A percentile compares a stretch with the other conserved stretches of the same genome.
These are phyloP conservation scores for Calliphora vomitoria DNA, from an alignment of 2,888 invertebrate species.

Conservation along the genomic window DNA sequence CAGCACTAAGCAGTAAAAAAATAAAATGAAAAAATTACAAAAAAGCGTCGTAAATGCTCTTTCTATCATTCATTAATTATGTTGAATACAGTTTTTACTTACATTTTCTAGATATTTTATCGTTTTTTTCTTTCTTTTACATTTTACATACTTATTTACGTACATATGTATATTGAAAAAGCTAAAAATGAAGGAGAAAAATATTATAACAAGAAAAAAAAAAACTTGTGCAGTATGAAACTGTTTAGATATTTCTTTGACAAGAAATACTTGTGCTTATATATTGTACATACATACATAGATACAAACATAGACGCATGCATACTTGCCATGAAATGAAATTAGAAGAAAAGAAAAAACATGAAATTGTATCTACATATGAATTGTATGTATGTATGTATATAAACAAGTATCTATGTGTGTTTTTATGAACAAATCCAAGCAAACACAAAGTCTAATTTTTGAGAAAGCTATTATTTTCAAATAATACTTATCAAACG, in stretches of 20 bases:
- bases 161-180: not conserved
- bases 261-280: not conserved
- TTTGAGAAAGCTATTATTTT: too few species aligned
- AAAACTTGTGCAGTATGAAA: conserved; percentile 40
- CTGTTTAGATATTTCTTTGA: conserved; percentile 28
- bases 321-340: not conserved
- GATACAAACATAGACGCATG: not conserved
- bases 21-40: conserved; percentile 14
- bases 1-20: conserved; percentile 1
- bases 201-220: not conserved
- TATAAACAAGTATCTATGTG: not conserved
- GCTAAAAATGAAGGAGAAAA: conserved; percentile 7
- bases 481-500: too few species aligned
- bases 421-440: too few species aligned
- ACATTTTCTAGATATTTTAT: conserved; percentile 9
- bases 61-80: conserved; percentile 55
- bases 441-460: too few species aligned
- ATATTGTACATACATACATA: too few species aligned
- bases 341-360: not conserved
- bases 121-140: conserved; percentile 12
- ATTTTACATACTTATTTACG: conserved; percentile 13
- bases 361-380: not conserved
- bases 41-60: conserved; percentile 38
- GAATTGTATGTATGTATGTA: not conserved
- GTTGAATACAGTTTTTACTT: conserved; percentile 36